These are phyloP conservation scores for Epistrophe eligans DNA, from an alignment of 2,888 invertebrate genomes.

Conservation along the genomic window DNA sequence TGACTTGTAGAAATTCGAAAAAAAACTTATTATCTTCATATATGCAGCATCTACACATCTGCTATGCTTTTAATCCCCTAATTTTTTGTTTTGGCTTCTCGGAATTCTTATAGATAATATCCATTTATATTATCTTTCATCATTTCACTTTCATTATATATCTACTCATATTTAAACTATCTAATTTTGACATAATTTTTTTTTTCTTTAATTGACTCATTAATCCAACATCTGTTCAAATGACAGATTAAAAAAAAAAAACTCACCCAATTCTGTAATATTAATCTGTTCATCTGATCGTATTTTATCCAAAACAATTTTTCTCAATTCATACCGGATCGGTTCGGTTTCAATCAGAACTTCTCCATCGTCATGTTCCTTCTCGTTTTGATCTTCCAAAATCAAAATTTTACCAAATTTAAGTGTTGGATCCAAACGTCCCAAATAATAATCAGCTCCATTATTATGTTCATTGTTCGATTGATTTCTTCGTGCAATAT, in stretches of 20 bases:
- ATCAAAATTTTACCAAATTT: conserved; percentile 89
- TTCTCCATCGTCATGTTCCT: conserved; percentile 88
- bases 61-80: no score
- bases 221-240: not conserved
- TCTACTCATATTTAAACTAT: no score
- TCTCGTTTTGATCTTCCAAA: conserved; percentile 86
- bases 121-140: no score
- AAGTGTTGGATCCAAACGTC: conserved; percentile 88
- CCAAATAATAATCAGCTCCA: conserved; percentile 85
- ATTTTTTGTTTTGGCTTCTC: no score
- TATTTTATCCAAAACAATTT: conserved; percentile 86
- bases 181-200: not conserved
- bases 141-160: no score
- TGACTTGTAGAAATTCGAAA: no score
- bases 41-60: no score
- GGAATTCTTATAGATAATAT: no score
- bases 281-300: conserved; percentile 85
- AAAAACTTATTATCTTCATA: no score
- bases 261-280: conserved; percentile 85
- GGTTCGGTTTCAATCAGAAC: conserved; percentile 93
- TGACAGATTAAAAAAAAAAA: conserved; percentile 65
- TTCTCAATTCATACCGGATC: conserved; percentile 89
- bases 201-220: not conserved
- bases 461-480: conserved; percentile 79
- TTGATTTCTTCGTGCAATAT: conserved; percentile 84